phyloP scores from a whole-genome alignment of 2,888 invertebrate genomes.

The Clistopyga incitator region DNA sequence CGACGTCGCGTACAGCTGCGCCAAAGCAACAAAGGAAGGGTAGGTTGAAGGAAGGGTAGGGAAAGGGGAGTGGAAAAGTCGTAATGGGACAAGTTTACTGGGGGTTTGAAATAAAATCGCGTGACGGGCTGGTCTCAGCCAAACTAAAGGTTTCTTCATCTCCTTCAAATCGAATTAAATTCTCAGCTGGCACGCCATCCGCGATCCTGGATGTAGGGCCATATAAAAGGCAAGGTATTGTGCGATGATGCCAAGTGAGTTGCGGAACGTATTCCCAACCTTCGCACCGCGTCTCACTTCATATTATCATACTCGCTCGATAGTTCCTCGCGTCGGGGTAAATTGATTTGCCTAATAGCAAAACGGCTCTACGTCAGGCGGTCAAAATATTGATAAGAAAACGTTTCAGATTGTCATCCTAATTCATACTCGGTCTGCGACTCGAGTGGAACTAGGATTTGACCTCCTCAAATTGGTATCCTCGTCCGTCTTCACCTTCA shows the following conservation, averaged over 20 bases:
- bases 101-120: conserved; percentile 77
- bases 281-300: conserved; percentile 83
- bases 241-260: conserved; percentile 79
- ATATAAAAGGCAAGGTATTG: conserved; percentile 79
- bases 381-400: background rate
- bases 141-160: conserved; percentile 82
- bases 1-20: background rate
- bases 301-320: conserved; percentile 68
- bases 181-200: conserved; percentile 81
- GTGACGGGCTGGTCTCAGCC: conserved; percentile 82
- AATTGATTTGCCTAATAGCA: background rate
- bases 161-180: conserved; percentile 82
- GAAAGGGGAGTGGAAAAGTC: conserved; percentile 14
- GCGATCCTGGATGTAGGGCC: conserved; percentile 70
- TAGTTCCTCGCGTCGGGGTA: conserved; percentile 58
- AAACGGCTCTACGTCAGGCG: background rate
- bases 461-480: background rate
- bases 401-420: conserved; percentile 16
- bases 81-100: conserved; percentile 21
- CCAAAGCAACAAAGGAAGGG: background rate
- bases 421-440: conserved; percentile 14
- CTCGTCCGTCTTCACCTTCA: background rate
- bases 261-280: conserved; percentile 80
- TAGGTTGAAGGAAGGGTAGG: background rate
- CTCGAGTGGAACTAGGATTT: conserved; percentile 12